Evolutionary conservation across 2,888 invertebrate genomes (phyloP).

Genomic region (Elegia similella): DNA sequence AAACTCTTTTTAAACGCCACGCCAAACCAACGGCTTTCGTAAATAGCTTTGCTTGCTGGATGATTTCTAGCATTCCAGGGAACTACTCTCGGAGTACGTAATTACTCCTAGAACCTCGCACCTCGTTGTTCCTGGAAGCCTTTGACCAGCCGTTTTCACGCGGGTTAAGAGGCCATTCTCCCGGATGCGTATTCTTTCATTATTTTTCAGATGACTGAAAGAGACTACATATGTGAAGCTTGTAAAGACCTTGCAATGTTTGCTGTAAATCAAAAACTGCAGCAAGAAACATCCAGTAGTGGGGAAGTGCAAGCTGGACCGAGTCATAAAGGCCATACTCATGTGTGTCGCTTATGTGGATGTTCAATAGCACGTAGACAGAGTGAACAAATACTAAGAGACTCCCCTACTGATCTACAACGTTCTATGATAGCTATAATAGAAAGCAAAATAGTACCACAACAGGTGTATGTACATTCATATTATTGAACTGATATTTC

Average conservation of each 20-base stretch:
- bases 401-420: constrained; percentile 16
- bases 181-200: constrained; percentile 2
- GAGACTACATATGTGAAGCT: constrained; percentile 22
- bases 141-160: too few species aligned
- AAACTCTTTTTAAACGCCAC: too few species aligned
- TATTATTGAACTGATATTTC: constrained; percentile 6
- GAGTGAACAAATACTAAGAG: constrained; percentile 21
- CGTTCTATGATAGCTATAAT: constrained; percentile 18
- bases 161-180: too few species aligned
- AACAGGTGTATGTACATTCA: constrained; percentile 17
- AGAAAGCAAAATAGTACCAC: constrained; percentile 20
- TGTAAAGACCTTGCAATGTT: constrained; percentile 19
- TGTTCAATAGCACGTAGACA: constrained; percentile 15
- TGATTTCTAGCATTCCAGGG: too few species aligned
- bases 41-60: too few species aligned
- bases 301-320: constrained; percentile 19
- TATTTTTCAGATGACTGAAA: constrained; percentile 18
- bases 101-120: too few species aligned
- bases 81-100: too few species aligned
- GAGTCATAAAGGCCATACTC: constrained; percentile 17
- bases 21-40: too few species aligned
- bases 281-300: constrained; percentile 12
- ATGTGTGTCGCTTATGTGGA: constrained; percentile 23
- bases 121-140: too few species aligned
- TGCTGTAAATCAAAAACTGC: constrained; percentile 16